Conservation (phyloP, 2,797 vertebrate species). For the Borostomias antarcticus region DNA sequence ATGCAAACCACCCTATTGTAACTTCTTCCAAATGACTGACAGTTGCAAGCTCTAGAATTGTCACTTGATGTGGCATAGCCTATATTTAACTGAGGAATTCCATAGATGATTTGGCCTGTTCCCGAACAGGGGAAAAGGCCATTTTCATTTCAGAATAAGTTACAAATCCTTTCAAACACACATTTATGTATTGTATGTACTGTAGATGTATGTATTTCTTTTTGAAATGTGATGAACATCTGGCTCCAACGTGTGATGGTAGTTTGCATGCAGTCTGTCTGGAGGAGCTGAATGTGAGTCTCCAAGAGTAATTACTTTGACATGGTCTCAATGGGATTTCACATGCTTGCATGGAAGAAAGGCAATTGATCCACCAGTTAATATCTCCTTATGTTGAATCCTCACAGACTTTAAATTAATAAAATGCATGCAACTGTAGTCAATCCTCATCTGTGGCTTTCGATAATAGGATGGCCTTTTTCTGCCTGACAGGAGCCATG, state of each 20-base stretch:
- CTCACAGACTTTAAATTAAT: not conserved
- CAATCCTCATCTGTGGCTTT: not conserved
- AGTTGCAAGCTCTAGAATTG: slow-evolving; percentile 41
- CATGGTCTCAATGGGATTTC: slow-evolving; percentile 3
- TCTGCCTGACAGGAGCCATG: not conserved
- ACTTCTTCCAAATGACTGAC: slow-evolving; percentile 26
- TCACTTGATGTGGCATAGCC: slow-evolving; percentile 25
- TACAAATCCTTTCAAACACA: not conserved
- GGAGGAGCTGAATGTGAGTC: too few relatives aligned
- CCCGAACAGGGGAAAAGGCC: not conserved
- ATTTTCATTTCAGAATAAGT: not conserved
- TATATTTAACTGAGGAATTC: slow-evolving; percentile 18
- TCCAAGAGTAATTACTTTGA: slow-evolving; percentile 19
- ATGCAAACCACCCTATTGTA: slow-evolving; percentile 42
- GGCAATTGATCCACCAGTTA: slow-evolving; percentile 1
- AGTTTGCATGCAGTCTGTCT: slow-evolving; percentile 5
- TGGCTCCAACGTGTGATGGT: slow-evolving; percentile 1
- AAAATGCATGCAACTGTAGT: not conserved
- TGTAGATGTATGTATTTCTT: slow-evolving; percentile 1
- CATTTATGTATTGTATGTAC: not conserved
- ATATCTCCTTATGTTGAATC: not conserved
- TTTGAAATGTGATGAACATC: slow-evolving; percentile 16
- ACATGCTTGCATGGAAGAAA: not conserved
- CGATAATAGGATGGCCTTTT: not conserved
- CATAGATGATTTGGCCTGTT: slow-evolving; percentile 14